Evolutionary conservation across 2,113 vertebrate species (phyloP), one percentile per base, ranked within the genome.

Genomic region (Natator depressus): DNA sequence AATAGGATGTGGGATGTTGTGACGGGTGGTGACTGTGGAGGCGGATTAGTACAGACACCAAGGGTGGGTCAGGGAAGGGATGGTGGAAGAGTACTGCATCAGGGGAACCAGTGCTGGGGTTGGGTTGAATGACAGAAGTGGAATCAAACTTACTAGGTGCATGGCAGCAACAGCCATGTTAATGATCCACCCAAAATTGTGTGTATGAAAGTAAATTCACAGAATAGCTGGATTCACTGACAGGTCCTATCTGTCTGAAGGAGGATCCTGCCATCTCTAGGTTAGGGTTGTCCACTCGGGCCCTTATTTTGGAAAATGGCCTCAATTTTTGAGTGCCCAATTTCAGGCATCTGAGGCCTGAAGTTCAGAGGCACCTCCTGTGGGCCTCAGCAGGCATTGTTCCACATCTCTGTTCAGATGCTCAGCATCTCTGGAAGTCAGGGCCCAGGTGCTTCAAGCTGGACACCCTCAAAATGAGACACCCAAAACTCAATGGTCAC

Each of bases 401-500:
- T 31, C 59, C 12, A 31, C 59, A 62, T 62, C 69, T 38, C 69
- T 38, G 35, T 38, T 38, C 65, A 69, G 72, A 24, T 20, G 72
- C 72, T 75, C 4, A 35, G n/a, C 35, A 72, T 10, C 65, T 72
- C 35, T 72, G 38, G 20, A 4, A 69, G 69, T 24, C 20, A 10
- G n/a, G 69, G 38, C 17, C 5, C 35, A 72, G 69, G n/a, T n/a
- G n/a, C 69, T 20, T 75, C 20, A 12, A 9, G n/a, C 6, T 24
- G 38, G 72, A 42, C 10, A 42, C 72, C 38, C n/a, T 42, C 0
- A 2, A 49, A n/a, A 16, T 0, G 1, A 51, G 95, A 42, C 31
- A 80, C 16, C 0, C 1, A 0, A 20, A 5, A 22, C 0, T 1
- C 84, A 96, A 50, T 19, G 10, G 78, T 93, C 83, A 5, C 72